Percentiles rank a stretch among this genome's conserved stretches.
Evolutionary conservation across 2,888 invertebrate species (phyloP).

Genomic region (Dyspetes luteomarginatus): DNA sequence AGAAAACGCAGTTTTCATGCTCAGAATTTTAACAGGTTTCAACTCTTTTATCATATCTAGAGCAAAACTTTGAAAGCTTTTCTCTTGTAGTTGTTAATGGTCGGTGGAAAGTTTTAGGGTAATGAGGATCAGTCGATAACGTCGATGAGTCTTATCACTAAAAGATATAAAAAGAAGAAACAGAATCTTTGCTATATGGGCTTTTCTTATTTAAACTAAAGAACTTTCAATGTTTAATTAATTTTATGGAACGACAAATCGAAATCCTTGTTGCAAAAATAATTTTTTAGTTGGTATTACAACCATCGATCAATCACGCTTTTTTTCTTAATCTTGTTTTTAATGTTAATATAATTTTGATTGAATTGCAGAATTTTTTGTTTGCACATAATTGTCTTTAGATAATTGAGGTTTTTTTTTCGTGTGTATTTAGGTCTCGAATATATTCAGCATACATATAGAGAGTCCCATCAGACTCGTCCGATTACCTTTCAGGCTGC

Average conservation of each 20-base stretch:
- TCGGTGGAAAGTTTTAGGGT: background rate
- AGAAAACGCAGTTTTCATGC: background rate
- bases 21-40: conserved; percentile 14
- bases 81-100: background rate
- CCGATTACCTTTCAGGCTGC: conserved; percentile 79
- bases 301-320: too few species aligned
- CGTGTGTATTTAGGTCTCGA: background rate
- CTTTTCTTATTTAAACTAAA: background rate
- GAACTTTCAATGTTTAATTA: background rate
- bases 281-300: too few species aligned
- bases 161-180: background rate
- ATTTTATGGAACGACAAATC: background rate
- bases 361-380: too few species aligned
- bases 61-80: conserved; percentile 15
- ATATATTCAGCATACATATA: conserved; percentile 2
- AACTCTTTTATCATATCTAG: background rate
- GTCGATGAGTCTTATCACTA: background rate
- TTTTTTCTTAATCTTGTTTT: too few species aligned
- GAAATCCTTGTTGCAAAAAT: too few species aligned
- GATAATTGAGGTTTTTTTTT: background rate
- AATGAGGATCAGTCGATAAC: conserved; percentile 6
- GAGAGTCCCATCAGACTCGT: conserved; percentile 30
- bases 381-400: background rate
- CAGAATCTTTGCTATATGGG: background rate
- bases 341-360: too few species aligned